Evolutionary conservation across 2,888 invertebrate genomes (phyloP).

Genomic region (Chrysomela aeneicollis): DNA sequence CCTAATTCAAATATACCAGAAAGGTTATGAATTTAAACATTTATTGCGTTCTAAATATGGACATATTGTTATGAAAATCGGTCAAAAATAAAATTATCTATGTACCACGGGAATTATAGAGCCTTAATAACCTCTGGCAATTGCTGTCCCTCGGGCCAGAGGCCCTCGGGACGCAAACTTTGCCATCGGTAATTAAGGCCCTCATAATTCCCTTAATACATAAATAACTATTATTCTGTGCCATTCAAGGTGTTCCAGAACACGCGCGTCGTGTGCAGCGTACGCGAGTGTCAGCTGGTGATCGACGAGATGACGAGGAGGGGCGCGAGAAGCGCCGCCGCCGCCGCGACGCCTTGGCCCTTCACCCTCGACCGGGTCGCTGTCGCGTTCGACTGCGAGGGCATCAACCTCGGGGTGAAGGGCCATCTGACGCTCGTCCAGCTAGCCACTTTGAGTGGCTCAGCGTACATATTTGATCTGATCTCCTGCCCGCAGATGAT

Average conservation of each 20-base stretch:
- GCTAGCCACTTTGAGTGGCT: constrained; percentile 82
- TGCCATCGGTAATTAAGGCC: too few species aligned
- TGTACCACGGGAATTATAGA: too few species aligned
- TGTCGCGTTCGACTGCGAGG: constrained; percentile 91
- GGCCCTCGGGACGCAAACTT: too few species aligned
- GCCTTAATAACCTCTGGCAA: too few species aligned
- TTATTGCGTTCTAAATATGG: too few species aligned
- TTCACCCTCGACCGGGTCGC: constrained; percentile 64
- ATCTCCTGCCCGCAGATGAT: constrained; percentile 84
- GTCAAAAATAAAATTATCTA: too few species aligned
- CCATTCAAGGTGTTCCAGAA: constrained; percentile 75
- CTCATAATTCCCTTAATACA: too few species aligned
- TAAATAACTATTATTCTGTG: too few species aligned
- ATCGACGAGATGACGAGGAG: constrained; percentile 72
- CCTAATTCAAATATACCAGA: too few species aligned
- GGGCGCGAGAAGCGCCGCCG: constrained; percentile 30
- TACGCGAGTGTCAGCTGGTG: constrained; percentile 79
- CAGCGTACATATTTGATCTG: constrained; percentile 88
- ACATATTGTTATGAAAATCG: too few species aligned
- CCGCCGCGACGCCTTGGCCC: constrained; percentile 54
- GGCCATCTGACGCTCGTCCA: constrained; percentile 89
- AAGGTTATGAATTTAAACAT: too few species aligned
- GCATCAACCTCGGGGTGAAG: constrained; percentile 88
- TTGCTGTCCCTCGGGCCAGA: too few species aligned
- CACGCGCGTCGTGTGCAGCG: constrained; percentile 79